Base-by-base conservation (phyloP, 2,888 invertebrate genomes). In the Zygaena filipendulae region DNA sequence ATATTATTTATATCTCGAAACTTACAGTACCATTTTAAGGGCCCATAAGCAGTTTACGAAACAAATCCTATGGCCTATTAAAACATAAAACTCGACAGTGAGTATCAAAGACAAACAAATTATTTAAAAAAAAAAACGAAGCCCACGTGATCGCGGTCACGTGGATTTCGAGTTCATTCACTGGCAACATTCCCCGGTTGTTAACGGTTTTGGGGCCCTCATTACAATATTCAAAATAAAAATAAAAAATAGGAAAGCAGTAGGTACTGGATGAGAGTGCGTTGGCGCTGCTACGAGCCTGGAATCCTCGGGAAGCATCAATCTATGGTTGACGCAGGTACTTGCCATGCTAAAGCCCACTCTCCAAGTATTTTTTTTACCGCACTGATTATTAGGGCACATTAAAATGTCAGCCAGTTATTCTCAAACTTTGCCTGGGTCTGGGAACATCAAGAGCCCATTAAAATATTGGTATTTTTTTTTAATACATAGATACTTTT, bases 361-460 rank as follows among this genome's bases (percentile, higher is more conserved):
- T 59, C 46, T 47, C 45, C 39, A 26, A 35, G 21, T 25, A 39
- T 45, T 64, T 68, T 74, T 71, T 67, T 59, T 59, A 52, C 57
- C 47, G 63, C 68, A 64, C 61, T 59, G 64, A 69, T 75, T 77
- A 75, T 75, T 75, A 75, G 68, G 59, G 66, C 64, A 74, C 72
- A 74, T 75, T 75, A 74, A 74, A 72, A 71, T 64, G 58, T 70
- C 56, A 53, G 58, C 23, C 68, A 57, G 55, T 25, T 60, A 30
- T 33, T 47, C 35, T 51, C 39, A 66, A 74, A 66, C 52, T 58
- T 54, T n/a, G n/a, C n/a, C n/a, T n/a, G n/a, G n/a, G n/a, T n/a
- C n/a, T n/a, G n/a, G n/a, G n/a, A n/a, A n/a, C n/a, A n/a, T n/a
- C n/a, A n/a, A n/a, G n/a, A n/a, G n/a, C n/a, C n/a, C n/a, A n/a